Evolutionary conservation across 2,797 vertebrate species (phyloP).

Genomic region (Anomalospiza imberbis): DNA sequence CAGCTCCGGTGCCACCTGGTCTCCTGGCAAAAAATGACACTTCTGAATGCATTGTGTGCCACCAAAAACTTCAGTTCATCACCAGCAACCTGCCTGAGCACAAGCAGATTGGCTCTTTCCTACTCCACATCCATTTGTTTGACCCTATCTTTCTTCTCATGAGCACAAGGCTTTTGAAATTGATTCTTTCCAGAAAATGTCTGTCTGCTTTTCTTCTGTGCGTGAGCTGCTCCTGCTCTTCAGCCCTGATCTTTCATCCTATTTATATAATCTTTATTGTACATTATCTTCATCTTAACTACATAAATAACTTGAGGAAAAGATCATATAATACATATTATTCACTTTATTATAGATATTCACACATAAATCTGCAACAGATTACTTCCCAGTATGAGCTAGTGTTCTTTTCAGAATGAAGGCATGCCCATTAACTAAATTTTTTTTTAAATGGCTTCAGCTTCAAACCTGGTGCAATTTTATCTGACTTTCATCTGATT

Average conservation of each 20-base stretch:
- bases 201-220: neutral
- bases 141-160: neutral
- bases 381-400: neutral
- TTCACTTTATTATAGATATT: neutral
- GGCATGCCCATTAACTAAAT: neutral
- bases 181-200: neutral
- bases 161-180: neutral
- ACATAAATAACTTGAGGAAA: neutral
- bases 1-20: neutral
- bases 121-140: neutral
- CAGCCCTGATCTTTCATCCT: neutral
- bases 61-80: neutral
- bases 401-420: neutral
- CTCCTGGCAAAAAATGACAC: neutral
- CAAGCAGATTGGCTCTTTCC: neutral
- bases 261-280: neutral
- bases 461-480: neutral
- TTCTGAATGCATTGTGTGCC: neutral
- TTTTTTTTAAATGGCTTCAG: neutral
- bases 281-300: neutral
- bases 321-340: neutral
- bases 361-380: neutral
- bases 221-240: neutral
- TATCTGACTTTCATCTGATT: slow-evolving; percentile 20
- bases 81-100: neutral